Evolutionary conservation across 2,888 invertebrate genomes (phyloP).

Genomic region (Tiphia femorata): DNA sequence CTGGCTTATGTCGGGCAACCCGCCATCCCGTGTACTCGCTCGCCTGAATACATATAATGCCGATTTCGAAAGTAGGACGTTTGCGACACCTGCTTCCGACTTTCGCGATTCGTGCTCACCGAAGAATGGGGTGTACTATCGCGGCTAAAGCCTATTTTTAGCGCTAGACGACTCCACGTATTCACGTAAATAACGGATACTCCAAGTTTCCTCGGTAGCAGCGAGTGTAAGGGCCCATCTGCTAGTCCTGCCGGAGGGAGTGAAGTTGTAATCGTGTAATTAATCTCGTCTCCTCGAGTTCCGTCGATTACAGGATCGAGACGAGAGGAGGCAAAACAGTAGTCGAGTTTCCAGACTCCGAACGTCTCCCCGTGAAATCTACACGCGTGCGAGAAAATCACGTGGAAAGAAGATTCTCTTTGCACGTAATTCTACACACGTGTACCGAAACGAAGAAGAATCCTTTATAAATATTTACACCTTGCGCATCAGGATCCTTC

Average conservation of each 20-base stretch:
- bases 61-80: slow-evolving; percentile 13
- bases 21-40: not conserved
- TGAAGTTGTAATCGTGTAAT: slow-evolving; percentile 18
- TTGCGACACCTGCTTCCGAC: slow-evolving; percentile 15
- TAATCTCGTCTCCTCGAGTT: no score
- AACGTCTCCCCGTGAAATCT: no score
- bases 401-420: no score
- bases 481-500: no score
- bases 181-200: not conserved
- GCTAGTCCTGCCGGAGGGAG: not conserved
- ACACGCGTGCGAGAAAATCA: no score
- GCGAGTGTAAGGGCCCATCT: not conserved
- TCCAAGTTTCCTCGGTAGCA: not conserved
- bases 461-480: no score
- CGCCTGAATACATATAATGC: not conserved
- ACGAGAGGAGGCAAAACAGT: no score
- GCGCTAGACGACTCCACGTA: not conserved
- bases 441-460: no score
- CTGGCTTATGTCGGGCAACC: no score
- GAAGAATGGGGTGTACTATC: not conserved
- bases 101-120: slow-evolving; percentile 21
- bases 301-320: no score
- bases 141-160: not conserved
- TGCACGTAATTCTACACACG: no score
- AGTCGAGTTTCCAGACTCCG: no score